These are phyloP conservation scores for Selene dorsalis DNA, from an alignment of 2,797 vertebrate genomes.

Conservation along the genomic window DNA sequence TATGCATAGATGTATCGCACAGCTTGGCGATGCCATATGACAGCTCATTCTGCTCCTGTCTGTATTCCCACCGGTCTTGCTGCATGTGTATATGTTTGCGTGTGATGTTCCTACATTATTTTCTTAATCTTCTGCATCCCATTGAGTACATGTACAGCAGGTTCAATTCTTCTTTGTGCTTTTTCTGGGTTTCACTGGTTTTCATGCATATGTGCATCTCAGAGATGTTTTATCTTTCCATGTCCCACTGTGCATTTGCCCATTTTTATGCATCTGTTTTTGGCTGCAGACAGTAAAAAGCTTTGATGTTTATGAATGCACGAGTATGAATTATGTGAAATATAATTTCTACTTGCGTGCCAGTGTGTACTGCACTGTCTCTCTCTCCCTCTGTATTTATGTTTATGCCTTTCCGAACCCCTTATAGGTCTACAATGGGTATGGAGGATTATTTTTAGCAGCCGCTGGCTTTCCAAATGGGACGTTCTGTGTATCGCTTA, in stretches of 20 bases:
- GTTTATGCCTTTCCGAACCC: constrained; percentile 29
- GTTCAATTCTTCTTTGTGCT: constrained; percentile 29
- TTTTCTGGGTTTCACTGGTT: constrained; percentile 32
- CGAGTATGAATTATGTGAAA: constrained; percentile 39
- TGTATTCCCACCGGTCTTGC: constrained; percentile 55
- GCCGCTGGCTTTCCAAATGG: constrained; percentile 38
- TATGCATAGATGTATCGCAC: constrained; percentile 40
- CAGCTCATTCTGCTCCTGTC: constrained; percentile 53
- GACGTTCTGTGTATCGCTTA: constrained; percentile 49
- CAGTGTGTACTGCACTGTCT: not conserved
- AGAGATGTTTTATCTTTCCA: constrained; percentile 56
- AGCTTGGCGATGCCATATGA: constrained; percentile 46
- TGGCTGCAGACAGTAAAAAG: constrained; percentile 17
- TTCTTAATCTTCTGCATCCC: constrained; percentile 54
- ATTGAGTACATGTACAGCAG: constrained; percentile 48
- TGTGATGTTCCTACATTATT: constrained; percentile 42
- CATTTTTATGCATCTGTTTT: constrained; percentile 46
- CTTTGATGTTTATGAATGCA: constrained; percentile 60
- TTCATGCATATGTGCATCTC: constrained; percentile 8
- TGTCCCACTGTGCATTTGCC: constrained; percentile 34
- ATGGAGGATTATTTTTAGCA: constrained; percentile 48
- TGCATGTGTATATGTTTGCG: constrained; percentile 16
- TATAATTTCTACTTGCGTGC: constrained; percentile 45
- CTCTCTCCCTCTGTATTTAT: constrained; percentile 3
- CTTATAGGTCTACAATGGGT: constrained; percentile 20